phyloP scores from a whole-genome alignment of 1,140 invertebrate species.

The Nilaparvata lugens region DNA sequence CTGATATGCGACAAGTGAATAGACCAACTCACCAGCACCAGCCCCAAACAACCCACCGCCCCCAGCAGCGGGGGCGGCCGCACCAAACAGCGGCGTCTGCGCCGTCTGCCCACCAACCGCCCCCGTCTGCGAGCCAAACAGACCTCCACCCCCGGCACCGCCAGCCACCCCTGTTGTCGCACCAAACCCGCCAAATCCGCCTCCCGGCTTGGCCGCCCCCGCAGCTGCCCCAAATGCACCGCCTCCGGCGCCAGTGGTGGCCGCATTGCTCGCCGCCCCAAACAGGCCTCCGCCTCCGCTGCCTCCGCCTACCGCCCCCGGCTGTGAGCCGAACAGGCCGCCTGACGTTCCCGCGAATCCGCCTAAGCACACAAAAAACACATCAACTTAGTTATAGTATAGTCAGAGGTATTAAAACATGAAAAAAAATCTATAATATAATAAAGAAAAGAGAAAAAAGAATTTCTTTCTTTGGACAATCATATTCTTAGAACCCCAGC shows the following conservation, averaged over 20 bases:
- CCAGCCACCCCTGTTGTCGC: too few species aligned
- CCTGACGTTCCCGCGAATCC: constrained; percentile 5
- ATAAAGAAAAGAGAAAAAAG: background rate
- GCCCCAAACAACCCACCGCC: constrained; percentile 43
- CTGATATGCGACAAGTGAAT: constrained; percentile 7
- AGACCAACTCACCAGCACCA: constrained; percentile 40
- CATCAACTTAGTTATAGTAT: constrained; percentile 5
- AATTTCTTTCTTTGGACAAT: background rate
- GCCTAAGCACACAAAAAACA: too few species aligned
- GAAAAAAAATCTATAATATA: background rate
- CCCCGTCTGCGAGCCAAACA: constrained; percentile 41
- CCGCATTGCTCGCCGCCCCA: constrained; percentile 3
- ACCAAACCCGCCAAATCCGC: too few species aligned
- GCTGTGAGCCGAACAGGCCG: background rate
- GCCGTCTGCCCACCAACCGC: too few species aligned
- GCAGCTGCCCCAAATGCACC: constrained; percentile 27
- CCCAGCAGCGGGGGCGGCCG: constrained; percentile 15
- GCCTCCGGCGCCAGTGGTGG: constrained; percentile 8
- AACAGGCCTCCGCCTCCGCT: background rate
- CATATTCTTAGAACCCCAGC: too few species aligned
- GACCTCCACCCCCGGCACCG: constrained; percentile 32
- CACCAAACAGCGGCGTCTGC: constrained; percentile 27
- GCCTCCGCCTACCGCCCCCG: background rate
- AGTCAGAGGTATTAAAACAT: background rate
- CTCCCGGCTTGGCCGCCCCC: too few species aligned